These are phyloP conservation scores for Hemiscyllium ocellatum DNA, from an alignment of 2,113 vertebrate species.

Conservation along the genomic window DNA sequence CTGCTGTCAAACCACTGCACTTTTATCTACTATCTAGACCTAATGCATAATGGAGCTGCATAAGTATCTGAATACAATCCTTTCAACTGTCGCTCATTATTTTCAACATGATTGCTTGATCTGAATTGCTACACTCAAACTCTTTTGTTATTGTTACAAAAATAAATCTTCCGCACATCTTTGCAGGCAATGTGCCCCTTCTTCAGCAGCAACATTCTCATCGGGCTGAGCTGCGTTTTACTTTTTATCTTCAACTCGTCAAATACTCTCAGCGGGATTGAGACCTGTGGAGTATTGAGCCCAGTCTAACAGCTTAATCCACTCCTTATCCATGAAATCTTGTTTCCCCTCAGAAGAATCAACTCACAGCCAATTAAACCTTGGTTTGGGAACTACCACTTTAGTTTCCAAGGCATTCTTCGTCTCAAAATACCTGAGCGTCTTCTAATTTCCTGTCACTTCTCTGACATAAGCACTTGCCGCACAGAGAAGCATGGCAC, in stretches of 20 bases:
- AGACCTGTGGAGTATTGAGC: constrained; percentile 16
- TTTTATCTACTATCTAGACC: background rate
- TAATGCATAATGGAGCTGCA: constrained; percentile 24
- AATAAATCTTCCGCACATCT: constrained; percentile 5
- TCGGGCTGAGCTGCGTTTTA: background rate
- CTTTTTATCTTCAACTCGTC: constrained; percentile 24
- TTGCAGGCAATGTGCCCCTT: background rate
- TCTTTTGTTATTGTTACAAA: constrained; percentile 25
- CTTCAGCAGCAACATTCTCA: background rate
- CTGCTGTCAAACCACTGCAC: background rate
- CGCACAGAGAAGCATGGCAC: background rate
- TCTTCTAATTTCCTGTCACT: background rate
- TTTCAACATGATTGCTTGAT: constrained; percentile 20
- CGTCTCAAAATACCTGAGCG: background rate
- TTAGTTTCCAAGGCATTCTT: background rate
- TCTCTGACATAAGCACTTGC: background rate
- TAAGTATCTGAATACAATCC: constrained; percentile 12
- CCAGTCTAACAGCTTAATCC: constrained; percentile 36
- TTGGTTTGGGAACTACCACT: background rate
- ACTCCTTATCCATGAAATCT: constrained; percentile 9
- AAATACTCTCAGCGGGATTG: constrained; percentile 30
- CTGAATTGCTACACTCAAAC: constrained; percentile 3
- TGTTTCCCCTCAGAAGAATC: background rate
- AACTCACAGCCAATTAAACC: constrained; percentile 16
- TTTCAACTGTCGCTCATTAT: constrained; percentile 26